Base-by-base conservation (phyloP, 2,888 invertebrate genomes). In the Watsonalla cultraria region DNA sequence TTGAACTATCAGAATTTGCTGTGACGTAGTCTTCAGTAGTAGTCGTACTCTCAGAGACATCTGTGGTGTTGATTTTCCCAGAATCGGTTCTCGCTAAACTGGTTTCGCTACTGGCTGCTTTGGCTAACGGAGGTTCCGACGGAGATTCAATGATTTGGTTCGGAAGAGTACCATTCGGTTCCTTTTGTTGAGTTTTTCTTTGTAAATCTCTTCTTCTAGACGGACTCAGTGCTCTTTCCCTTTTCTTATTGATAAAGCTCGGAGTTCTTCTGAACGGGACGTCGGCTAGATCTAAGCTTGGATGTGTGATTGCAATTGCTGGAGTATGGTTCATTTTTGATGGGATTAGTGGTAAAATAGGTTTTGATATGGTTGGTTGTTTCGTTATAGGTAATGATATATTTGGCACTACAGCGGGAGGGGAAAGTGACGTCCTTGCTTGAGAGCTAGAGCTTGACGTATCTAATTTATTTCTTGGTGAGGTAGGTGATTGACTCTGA, bases 11-110 rank as follows among this genome's bases (percentile, higher is more conserved):
- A 53, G 94, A 93, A 81, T 94, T 97, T 77, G 97, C 97, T 67
- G 97, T 97, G 63, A 96, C 94, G 81, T 97, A 97, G 84, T 97
- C 97, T 82, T 97, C 96, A 49, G 95, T 95, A 15, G 94, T 94
- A 46, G 95, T 95, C 57, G 97, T 97, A 71, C 96, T 96, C 88
- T 97, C 97, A n/a, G 96, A 96, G 52, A 96, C 91, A 76, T 97
- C 96, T 42, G 93, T 93, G 47, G 94, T 95, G 62, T 94, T 94
- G 15, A 93, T 92, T 80, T 93, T 93, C 39, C 94, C 93, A 8
- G 95, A 94, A 82, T 96, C 95, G 6, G 94, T 94, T 65, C 95
- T 92, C 35, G 94, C 93, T 58, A 95, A 88, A 69, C 86, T 85
- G 47, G 81, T 84, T 74, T 90, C 85, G 72, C 86, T 85, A 61